Percentiles rank a stretch among this genome's conserved stretches.
Evolutionary conservation across 2,797 vertebrate genomes (phyloP).

Genomic region (Amniataba percoides): DNA sequence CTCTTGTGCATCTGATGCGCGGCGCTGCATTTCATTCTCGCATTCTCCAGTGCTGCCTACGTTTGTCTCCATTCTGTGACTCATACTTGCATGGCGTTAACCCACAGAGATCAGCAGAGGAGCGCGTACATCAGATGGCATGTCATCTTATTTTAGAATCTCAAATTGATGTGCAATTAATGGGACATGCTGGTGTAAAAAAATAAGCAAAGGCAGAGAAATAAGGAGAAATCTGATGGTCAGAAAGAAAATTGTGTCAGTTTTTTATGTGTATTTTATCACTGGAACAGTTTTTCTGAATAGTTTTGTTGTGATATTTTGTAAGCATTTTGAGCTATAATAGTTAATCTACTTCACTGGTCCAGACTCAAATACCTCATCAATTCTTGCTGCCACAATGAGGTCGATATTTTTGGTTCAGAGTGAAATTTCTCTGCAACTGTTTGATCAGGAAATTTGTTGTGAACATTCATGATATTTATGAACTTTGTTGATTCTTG

Average conservation of each 20-base stretch:
- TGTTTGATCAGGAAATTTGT: neutral
- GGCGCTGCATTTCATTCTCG: neutral
- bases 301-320: no score
- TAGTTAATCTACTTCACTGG: no score
- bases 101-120: constrained; percentile 1
- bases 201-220: neutral
- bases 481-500: neutral
- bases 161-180: neutral
- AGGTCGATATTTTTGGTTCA: neutral
- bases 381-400: no score
- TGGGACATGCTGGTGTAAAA: no score
- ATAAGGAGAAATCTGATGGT: neutral
- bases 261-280: neutral
- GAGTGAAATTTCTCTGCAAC: neutral
- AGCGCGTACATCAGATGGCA: neutral
- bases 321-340: no score
- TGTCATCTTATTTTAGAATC: neutral
- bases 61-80: constrained; percentile 5
- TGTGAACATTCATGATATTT: no score
- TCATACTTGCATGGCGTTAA: neutral
- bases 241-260: neutral
- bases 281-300: neutral
- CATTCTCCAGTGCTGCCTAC: constrained; percentile 13
- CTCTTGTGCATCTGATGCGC: constrained; percentile 2
- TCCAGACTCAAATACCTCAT: no score